phyloP scores from a whole-genome alignment of 2,113 vertebrate genomes.

The Aegithalos caudatus region DNA sequence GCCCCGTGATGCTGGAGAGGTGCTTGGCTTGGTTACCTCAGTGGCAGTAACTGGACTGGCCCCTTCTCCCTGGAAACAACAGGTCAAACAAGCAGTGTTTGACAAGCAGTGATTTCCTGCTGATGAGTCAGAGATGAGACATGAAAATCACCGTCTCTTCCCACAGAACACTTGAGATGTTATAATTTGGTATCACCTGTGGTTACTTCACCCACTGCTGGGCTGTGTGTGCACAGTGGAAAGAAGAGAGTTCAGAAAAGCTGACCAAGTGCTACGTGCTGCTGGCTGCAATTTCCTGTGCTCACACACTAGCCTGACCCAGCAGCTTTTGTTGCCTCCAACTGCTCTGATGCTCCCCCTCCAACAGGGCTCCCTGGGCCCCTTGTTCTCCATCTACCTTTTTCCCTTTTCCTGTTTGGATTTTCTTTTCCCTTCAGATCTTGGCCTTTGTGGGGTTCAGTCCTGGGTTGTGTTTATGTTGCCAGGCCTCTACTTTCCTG shows the following conservation, averaged over 20 bases:
- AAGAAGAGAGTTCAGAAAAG: neutral
- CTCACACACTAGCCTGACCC: neutral
- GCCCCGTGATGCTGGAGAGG: rapidly evolving
- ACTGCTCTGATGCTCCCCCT: neutral
- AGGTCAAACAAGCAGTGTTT: neutral
- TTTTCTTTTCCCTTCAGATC: neutral
- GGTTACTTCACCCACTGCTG: neutral
- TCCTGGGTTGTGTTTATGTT: neutral
- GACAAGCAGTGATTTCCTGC: neutral
- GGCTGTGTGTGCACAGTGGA: neutral
- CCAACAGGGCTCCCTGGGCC: neutral
- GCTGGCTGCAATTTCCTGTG: neutral
- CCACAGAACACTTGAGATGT: neutral
- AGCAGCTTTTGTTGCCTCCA: neutral
- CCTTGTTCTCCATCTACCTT: neutral
- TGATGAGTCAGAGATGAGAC: neutral
- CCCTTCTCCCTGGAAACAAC: neutral
- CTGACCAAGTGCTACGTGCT: neutral
- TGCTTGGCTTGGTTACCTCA: neutral
- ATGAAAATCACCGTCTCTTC: neutral
- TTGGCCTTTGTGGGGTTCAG: neutral
- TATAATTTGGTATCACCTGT: neutral
- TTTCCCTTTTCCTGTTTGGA: neutral
- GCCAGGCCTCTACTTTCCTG: neutral
- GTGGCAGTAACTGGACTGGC: neutral